These are phyloP conservation scores for Calvadosia cruxmelitensis DNA, from an alignment of 30 jellyfish, hydroid and myxozoan genomes.

Conservation along the genomic window DNA sequence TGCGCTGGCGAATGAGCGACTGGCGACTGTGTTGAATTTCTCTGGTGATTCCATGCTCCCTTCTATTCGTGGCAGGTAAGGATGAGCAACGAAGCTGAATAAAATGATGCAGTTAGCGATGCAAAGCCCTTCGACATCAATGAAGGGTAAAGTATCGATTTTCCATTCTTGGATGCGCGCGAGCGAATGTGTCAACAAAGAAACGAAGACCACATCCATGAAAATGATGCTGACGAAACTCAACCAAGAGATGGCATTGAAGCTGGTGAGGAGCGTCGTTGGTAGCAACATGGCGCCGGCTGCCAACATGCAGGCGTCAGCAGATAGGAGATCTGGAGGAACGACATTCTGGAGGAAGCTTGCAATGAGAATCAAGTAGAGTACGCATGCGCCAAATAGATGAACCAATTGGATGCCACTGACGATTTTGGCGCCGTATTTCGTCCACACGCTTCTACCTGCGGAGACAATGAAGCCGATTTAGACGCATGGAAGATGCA, in stretches of 20 bases:
- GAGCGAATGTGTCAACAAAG: constrained; percentile 25
- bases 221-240: constrained; percentile 53
- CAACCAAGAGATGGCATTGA: constrained; percentile 63
- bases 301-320: constrained; percentile 33
- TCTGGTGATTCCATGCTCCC: constrained; percentile 49
- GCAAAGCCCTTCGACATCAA: constrained; percentile 38
- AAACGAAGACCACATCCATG: constrained; percentile 28
- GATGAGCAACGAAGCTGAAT: constrained; percentile 76
- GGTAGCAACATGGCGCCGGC: constrained; percentile 71
- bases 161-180: constrained; percentile 28
- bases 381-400: constrained; percentile 66
- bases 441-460: constrained; percentile 60
- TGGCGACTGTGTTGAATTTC: constrained; percentile 42
- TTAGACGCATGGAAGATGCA: too few relatives aligned
- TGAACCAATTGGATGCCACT: constrained; percentile 49
- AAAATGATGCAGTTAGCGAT: constrained; percentile 55
- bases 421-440: constrained; percentile 50
- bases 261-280: constrained; percentile 50
- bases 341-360: constrained; percentile 42
- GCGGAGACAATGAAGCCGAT: too few relatives aligned
- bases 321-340: constrained; percentile 24
- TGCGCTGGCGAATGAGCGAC: constrained; percentile 46
- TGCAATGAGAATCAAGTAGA: constrained; percentile 47
- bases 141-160: constrained; percentile 23
- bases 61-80: constrained; percentile 64